Percentiles rank a stretch among this genome's conserved stretches.
These are phyloP conservation scores for Rhynchonema sp. DNA, from an alignment of 2,888 invertebrate species.

Conservation along the genomic window DNA sequence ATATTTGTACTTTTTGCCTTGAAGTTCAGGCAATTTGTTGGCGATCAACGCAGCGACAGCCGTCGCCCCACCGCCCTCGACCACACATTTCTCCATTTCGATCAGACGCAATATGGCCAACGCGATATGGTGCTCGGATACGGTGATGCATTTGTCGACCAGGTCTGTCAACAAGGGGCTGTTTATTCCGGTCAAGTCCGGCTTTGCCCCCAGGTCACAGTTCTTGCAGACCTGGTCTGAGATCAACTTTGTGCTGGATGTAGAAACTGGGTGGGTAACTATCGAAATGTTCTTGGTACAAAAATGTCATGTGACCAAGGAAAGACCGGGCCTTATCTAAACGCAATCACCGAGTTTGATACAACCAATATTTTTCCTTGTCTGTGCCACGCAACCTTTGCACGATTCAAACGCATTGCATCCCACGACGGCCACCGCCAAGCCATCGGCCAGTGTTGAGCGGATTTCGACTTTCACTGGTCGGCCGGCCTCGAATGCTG, in stretches of 20 bases:
- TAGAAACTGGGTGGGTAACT: too few relatives aligned
- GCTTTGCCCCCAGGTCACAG: too few relatives aligned
- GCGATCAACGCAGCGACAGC: constrained; percentile 65
- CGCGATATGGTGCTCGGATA: constrained; percentile 29
- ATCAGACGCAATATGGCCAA: constrained; percentile 42
- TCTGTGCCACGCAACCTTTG: too few relatives aligned
- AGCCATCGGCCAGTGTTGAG: constrained; percentile 64
- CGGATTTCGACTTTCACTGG: constrained; percentile 47
- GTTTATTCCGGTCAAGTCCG: too few relatives aligned
- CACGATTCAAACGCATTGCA: constrained; percentile 49
- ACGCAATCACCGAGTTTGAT: too few relatives aligned
- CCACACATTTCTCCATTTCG: constrained; percentile 63
- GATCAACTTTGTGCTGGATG: too few relatives aligned
- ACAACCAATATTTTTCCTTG: too few relatives aligned
- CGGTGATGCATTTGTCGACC: constrained; percentile 9
- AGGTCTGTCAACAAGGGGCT: too few relatives aligned
- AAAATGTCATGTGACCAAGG: too few relatives aligned
- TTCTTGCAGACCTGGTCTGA: too few relatives aligned
- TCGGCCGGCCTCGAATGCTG: constrained; percentile 47
- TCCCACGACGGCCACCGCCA: constrained; percentile 68
- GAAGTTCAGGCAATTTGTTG: constrained; percentile 55
- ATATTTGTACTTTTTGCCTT: constrained; percentile 62
- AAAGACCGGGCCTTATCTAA: too few relatives aligned
- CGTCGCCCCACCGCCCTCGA: constrained; percentile 72
- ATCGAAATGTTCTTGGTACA: too few relatives aligned